phyloP scores from a whole-genome alignment of 37 sponge, comb jelly and placozoan genomes.

The Cliona cf. orientalis region DNA sequence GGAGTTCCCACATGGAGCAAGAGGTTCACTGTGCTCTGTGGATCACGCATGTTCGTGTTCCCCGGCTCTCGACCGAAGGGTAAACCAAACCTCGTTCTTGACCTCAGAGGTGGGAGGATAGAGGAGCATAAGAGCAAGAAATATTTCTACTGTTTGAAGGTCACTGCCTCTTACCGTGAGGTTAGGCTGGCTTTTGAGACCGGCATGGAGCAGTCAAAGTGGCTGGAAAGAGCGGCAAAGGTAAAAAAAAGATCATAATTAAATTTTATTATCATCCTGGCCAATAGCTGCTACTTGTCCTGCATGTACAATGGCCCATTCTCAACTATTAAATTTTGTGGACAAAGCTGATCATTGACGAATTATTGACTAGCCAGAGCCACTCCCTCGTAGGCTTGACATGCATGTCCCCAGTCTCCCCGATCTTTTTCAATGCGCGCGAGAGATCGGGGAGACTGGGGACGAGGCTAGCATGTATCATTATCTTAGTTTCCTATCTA shows the following conservation, averaged over 20 bases:
- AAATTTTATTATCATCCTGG: too few species aligned
- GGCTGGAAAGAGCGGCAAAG: constrained; percentile 80
- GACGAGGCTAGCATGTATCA: too few species aligned
- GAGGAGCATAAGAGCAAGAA: constrained; percentile 62
- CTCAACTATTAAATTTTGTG: too few species aligned
- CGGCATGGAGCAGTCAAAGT: constrained; percentile 70
- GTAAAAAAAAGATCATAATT: constrained; percentile 18
- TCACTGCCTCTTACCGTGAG: constrained; percentile 26
- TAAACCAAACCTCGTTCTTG: constrained; percentile 54
- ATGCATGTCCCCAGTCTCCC: too few species aligned
- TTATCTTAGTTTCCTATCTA: too few species aligned
- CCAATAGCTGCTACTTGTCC: not conserved
- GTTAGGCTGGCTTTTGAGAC: constrained; percentile 66
- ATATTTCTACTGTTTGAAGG: constrained; percentile 50
- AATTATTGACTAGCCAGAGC: too few species aligned
- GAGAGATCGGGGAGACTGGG: too few species aligned
- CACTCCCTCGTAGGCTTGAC: too few species aligned
- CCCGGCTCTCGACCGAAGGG: constrained; percentile 56
- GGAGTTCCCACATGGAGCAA: constrained; percentile 54
- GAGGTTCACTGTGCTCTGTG: constrained; percentile 84
- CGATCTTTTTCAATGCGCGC: too few species aligned
- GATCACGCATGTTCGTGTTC: constrained; percentile 81
- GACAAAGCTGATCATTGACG: too few species aligned
- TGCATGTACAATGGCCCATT: too few species aligned
- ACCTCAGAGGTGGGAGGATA: constrained; percentile 57